A percentile compares a stretch with the other conserved stretches of the same genome.
These are phyloP conservation scores for Cremastobaeus sp. DNA, from an alignment of 2,888 invertebrate genomes.

Conservation along the genomic window DNA sequence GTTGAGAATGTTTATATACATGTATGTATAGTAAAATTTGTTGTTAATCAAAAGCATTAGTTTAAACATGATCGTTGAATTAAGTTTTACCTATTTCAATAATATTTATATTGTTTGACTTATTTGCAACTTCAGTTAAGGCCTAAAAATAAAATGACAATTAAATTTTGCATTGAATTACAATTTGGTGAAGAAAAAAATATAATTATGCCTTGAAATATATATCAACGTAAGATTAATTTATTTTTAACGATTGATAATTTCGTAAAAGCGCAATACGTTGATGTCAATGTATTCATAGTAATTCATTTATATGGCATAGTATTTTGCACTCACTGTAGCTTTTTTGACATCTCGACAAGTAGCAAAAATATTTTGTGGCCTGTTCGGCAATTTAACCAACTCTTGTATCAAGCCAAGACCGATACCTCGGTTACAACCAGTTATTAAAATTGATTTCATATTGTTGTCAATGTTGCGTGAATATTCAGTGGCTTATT, in stretches of 20 bases:
- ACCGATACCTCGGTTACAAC: conserved; percentile 93
- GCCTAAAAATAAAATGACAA: conserved; percentile 82
- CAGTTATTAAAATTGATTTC: conserved; percentile 91
- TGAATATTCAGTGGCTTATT: not conserved
- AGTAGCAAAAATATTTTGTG: conserved; percentile 88
- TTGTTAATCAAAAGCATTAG: too few relatives aligned
- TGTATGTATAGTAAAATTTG: too few relatives aligned
- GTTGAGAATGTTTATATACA: not conserved
- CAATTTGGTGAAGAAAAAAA: not conserved
- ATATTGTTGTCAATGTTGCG: conserved; percentile 77
- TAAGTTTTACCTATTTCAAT: conserved; percentile 84
- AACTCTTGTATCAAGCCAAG: conserved; percentile 89
- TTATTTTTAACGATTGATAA: too few relatives aligned
- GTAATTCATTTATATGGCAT: not conserved
- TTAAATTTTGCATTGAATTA: conserved; percentile 5
- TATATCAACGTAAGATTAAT: too few relatives aligned
- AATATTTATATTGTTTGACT: conserved; percentile 83
- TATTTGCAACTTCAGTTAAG: conserved; percentile 81
- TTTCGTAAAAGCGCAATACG: too few relatives aligned
- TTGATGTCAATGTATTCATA: not conserved
- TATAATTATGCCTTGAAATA: too few relatives aligned
- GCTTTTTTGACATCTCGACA: conserved; percentile 86
- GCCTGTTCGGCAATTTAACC: conserved; percentile 80
- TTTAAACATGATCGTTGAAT: too few relatives aligned
- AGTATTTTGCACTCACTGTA: conserved; percentile 2